Evolutionary conservation across 2,113 vertebrate genomes (phyloP).

Genomic region (Pelecanus crispus): DNA sequence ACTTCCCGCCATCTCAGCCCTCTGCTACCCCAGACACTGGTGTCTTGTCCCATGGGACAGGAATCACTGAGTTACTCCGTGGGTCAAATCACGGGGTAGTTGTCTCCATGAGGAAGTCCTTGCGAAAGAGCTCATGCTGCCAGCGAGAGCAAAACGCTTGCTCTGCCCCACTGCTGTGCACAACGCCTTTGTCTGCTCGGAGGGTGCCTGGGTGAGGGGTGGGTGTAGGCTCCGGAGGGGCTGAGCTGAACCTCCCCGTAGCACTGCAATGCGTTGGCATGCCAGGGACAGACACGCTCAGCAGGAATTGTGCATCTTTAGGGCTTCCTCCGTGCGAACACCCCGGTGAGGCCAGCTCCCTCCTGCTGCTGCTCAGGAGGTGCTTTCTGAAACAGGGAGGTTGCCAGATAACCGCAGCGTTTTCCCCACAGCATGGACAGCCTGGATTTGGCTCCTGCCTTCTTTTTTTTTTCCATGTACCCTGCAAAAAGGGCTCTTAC

Average conservation of each 20-base stretch:
- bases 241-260: not conserved
- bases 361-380: not conserved
- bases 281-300: not conserved
- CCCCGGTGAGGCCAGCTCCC: not conserved
- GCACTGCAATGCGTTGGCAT: rapidly evolving
- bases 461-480: not conserved
- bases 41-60: not conserved
- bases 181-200: rapidly evolving
- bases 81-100: not conserved
- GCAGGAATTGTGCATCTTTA: not conserved
- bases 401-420: not conserved
- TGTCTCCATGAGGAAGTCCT: not conserved
- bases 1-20: not conserved
- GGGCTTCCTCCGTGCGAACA: not conserved
- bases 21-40: not conserved
- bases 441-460: not conserved
- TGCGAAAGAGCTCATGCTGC: not conserved
- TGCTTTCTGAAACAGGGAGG: not conserved
- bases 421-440: not conserved
- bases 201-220: not conserved
- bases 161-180: not conserved
- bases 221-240: not conserved
- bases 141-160: not conserved
- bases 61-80: not conserved
- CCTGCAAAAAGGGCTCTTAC: not conserved